Conservation (phyloP, 2,888 invertebrate species). For the Cremastobaeus sp. region DNA sequence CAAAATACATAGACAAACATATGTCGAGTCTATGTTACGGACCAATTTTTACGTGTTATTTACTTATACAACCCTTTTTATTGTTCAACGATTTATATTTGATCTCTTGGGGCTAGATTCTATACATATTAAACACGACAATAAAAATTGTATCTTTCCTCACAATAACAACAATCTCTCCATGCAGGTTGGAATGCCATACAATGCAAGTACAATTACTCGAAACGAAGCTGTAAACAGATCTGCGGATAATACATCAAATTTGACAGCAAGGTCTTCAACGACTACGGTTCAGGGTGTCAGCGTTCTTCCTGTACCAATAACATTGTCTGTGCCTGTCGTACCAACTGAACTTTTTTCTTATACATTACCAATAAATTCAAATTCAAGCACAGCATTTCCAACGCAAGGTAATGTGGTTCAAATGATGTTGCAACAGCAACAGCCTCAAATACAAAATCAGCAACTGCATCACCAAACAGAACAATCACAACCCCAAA, state of each 20-base stretch:
- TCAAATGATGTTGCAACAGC: slow-evolving; percentile 72
- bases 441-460: no score
- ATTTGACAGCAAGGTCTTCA: slow-evolving; percentile 20
- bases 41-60: no score
- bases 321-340: slow-evolving; percentile 71
- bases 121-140: no score
- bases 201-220: slow-evolving; percentile 65
- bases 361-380: slow-evolving; percentile 67
- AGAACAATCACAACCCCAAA: slow-evolving; percentile 58
- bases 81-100: no score
- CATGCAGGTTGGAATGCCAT: slow-evolving; percentile 69
- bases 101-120: no score
- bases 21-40: no score
- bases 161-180: no score
- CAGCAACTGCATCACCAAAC: slow-evolving; percentile 55
- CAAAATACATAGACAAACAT: no score
- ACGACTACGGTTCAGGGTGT: slow-evolving; percentile 66
- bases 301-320: slow-evolving; percentile 70
- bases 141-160: no score
- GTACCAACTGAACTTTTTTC: slow-evolving; percentile 72
- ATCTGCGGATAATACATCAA: slow-evolving; percentile 31
- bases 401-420: slow-evolving; percentile 65
- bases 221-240: slow-evolving; percentile 59
- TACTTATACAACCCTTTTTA: no score
- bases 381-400: slow-evolving; percentile 60